Percentiles rank a stretch among this genome's conserved stretches.
Evolutionary conservation across 1,140 invertebrate species (phyloP).

Genomic region (Heliconius nattereri): DNA sequence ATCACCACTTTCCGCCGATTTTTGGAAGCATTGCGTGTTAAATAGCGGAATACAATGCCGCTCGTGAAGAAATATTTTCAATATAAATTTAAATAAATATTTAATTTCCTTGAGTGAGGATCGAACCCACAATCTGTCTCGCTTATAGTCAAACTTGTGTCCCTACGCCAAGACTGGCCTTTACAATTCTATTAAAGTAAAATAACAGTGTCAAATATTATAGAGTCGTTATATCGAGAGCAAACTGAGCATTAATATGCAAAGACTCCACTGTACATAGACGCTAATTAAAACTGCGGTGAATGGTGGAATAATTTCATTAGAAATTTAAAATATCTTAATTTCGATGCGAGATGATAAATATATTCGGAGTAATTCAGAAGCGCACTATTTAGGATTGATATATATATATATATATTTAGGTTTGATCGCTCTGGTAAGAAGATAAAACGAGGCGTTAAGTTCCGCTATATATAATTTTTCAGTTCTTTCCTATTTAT

Average conservation of each 20-base stretch:
- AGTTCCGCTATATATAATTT: too few species aligned
- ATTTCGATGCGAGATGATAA: not conserved
- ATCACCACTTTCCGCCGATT: too few species aligned
- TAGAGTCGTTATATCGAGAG: not conserved
- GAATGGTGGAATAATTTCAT: constrained; percentile 32
- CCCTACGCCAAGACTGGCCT: not conserved
- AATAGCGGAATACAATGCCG: not conserved
- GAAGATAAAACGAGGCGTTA: too few species aligned
- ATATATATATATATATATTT: too few species aligned
- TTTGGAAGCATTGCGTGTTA: not conserved
- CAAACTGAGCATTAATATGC: constrained; percentile 7
- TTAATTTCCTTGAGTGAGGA: not conserved
- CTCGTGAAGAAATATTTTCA: not conserved
- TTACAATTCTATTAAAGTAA: not conserved
- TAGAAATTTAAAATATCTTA: constrained; percentile 31
- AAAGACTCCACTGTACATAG: constrained; percentile 10
- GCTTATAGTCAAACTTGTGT: not conserved
- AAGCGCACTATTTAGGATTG: not conserved
- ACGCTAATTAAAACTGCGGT: constrained; percentile 33
- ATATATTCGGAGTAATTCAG: not conserved
- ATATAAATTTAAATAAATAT: not conserved
- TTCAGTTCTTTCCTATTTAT: too few species aligned
- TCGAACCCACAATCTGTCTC: not conserved
- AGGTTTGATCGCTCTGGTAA: too few species aligned
- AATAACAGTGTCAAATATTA: not conserved